These are phyloP conservation scores for Himalopsyche kuldschensis DNA, from an alignment of 2,888 invertebrate genomes.

Conservation along the genomic window DNA sequence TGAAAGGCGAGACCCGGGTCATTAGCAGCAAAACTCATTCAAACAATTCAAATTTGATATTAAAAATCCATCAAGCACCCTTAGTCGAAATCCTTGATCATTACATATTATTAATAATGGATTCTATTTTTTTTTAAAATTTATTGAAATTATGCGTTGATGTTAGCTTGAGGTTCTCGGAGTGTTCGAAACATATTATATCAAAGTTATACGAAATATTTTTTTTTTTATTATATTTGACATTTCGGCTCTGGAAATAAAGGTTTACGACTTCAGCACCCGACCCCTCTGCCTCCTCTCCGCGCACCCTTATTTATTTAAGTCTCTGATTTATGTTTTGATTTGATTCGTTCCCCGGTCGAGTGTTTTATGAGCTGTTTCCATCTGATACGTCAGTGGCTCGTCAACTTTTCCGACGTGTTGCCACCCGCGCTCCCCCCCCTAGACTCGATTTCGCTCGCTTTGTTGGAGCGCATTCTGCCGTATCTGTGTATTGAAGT, in stretches of 20 bases:
- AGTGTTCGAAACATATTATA: too few species aligned
- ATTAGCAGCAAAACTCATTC: too few species aligned
- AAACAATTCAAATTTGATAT: too few species aligned
- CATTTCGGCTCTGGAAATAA: background rate
- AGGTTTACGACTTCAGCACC: background rate
- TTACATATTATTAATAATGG: too few species aligned
- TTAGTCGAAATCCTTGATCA: too few species aligned
- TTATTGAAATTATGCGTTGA: too few species aligned
- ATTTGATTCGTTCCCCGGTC: slow-evolving; percentile 13
- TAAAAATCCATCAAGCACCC: too few species aligned
- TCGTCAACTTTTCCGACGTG: background rate
- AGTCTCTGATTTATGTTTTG: slow-evolving; percentile 14
- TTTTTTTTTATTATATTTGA: too few species aligned
- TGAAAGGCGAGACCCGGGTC: too few species aligned
- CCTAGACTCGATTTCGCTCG: background rate
- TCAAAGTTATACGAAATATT: too few species aligned
- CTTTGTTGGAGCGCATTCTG: background rate
- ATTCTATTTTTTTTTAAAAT: too few species aligned
- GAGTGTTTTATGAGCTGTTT: slow-evolving; percentile 10
- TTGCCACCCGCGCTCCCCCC: background rate
- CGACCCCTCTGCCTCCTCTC: background rate
- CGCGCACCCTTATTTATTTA: slow-evolving; percentile 5
- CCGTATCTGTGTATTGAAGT: background rate
- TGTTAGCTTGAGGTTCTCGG: too few species aligned
- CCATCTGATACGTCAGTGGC: background rate